Evolutionary conservation across 1,140 invertebrate genomes (phyloP), one percentile per base, ranked within the genome.

Genomic region (Lethrus apterus): DNA sequence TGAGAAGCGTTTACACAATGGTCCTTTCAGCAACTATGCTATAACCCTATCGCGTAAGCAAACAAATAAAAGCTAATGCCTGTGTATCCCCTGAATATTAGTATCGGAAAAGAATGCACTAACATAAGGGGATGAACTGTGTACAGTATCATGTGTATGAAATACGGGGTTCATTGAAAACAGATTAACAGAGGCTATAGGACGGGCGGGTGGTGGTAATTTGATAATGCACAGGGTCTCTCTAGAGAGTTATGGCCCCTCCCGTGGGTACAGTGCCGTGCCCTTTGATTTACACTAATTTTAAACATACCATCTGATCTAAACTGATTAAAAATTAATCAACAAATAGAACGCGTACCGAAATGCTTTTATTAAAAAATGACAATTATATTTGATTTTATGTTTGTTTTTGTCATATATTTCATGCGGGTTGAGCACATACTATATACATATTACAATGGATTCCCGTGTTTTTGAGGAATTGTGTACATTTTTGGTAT

Each of bases 241-340:
- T 45, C 54, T 18, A 18, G 52, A 38, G 49, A 35, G 50, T 44
- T 56, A 43, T 34, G 32, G 49, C 45, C 42, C 32, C 50, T 51
- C 50, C 40, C 45, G 14, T 17, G 54, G 51, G 48, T n/a, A 54
- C 42, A 31, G 40, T 15, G 26, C 48, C 48, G 53, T 50, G 62
- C 62, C 64, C 64, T 66, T 66, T 66, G 63, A 66, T 66, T 66
- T 66, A 62, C 59, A 62, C 62, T 66, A 66, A 66, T 66, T 66
- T 66, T 65, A 66, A 66, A 66, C 63, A 66, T 65, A 65, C 62
- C 64, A 66, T 64, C 64, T 62, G 64, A 64, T 63, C 60, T 66
- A 62, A 64, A 56, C 55, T 55, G 55, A 59, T 66, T 66, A 66
- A 66, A 65, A 62, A 66, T 66, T 66, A 64, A 66, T 66, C 60